These are phyloP conservation scores for Cremastobaeus sp. DNA, from an alignment of 2,888 invertebrate species.

Conservation along the genomic window DNA sequence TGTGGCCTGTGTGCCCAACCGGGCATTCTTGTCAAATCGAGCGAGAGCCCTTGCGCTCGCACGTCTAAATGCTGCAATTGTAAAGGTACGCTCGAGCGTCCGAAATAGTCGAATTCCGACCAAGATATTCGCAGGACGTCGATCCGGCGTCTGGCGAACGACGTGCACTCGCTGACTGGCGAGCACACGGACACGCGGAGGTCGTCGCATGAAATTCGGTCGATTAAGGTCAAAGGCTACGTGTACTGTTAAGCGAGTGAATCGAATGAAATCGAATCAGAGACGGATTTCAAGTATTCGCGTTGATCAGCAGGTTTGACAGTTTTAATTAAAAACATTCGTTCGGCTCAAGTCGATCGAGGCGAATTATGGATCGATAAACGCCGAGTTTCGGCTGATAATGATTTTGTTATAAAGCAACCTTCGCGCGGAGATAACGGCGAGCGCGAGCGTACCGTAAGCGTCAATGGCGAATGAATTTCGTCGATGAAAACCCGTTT, in stretches of 20 bases:
- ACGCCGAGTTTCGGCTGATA: too few species aligned
- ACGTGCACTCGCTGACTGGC: constrained; percentile 3
- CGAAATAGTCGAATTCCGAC: constrained; percentile 47
- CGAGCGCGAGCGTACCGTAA: not conserved
- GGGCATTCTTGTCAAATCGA: constrained; percentile 55
- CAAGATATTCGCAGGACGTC: constrained; percentile 35
- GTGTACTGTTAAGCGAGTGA: constrained; percentile 51
- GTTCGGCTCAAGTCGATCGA: too few species aligned
- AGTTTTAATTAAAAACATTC: too few species aligned
- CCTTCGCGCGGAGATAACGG: too few species aligned
- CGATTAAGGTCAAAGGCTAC: constrained; percentile 62
- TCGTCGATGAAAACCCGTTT: constrained; percentile 1
- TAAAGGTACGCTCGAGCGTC: constrained; percentile 22
- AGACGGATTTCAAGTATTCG: constrained; percentile 10
- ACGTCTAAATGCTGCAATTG: constrained; percentile 42
- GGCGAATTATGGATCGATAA: too few species aligned
- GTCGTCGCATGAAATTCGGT: constrained; percentile 65
- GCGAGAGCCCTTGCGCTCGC: constrained; percentile 34
- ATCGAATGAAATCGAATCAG: constrained; percentile 56
- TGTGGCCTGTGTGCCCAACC: constrained; percentile 22
- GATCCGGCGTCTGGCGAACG: constrained; percentile 1
- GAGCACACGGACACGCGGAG: constrained; percentile 60
- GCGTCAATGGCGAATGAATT: constrained; percentile 1
- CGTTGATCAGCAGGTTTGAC: too few species aligned
- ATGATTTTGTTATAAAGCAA: too few species aligned